phyloP scores from a whole-genome alignment of 53 echinoderm and acorn worm genomes.

The Patiria pectinifera region DNA sequence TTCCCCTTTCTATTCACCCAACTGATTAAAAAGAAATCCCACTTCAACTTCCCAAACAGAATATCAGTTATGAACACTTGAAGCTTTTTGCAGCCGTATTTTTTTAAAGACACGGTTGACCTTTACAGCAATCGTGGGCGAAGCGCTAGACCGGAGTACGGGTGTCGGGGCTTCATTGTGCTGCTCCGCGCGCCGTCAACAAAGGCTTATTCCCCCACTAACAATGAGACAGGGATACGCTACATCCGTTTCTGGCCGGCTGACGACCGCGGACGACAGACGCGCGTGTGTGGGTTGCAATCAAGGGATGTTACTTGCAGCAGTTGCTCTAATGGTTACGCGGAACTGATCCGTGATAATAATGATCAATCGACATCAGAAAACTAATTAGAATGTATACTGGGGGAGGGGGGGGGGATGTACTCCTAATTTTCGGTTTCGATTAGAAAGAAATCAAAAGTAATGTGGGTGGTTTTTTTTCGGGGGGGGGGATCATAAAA shows the following conservation, averaged over 20 bases:
- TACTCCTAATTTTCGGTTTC: not conserved
- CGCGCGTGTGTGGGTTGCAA: not conserved
- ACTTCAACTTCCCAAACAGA: not conserved
- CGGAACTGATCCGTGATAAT: not conserved
- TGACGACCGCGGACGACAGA: not conserved
- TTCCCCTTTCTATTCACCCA: not conserved
- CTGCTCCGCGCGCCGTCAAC: not conserved
- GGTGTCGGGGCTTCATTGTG: not conserved
- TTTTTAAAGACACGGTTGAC: not conserved
- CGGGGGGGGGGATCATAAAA: too few species aligned
- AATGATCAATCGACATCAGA: not conserved
- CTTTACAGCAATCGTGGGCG: slow-evolving; percentile 16
- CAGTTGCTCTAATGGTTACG: not conserved
- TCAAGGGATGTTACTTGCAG: not conserved
- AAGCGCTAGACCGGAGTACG: not conserved
- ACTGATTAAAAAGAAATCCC: not conserved
- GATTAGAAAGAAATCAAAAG: not conserved
- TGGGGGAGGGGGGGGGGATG: not conserved
- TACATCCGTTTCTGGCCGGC: not conserved
- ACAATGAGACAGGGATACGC: not conserved
- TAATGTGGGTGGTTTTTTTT: not conserved
- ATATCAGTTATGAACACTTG: not conserved
- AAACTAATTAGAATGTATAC: not conserved
- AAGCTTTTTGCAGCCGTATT: not conserved
- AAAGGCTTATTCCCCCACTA: not conserved